These are phyloP conservation scores for Rhynchotus rufescens DNA, from an alignment of 2,797 vertebrate species.

Conservation along the genomic window DNA sequence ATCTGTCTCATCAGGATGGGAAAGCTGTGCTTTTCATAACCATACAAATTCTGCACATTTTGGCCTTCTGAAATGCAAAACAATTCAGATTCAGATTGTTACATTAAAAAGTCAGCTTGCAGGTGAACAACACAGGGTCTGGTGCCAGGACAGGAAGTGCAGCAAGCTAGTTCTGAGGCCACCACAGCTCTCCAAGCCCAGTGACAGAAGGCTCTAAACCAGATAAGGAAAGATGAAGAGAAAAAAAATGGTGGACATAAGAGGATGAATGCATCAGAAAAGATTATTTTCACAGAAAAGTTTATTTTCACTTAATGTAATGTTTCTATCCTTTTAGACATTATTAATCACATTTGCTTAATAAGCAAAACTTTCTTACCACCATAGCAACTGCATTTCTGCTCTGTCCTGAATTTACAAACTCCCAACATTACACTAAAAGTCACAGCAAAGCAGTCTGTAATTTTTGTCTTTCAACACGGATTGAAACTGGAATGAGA, in stretches of 20 bases:
- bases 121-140: background rate
- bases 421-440: background rate
- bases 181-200: background rate
- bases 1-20: conserved; percentile 13
- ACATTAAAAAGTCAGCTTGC: conserved; percentile 7
- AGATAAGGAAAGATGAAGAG: background rate
- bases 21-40: conserved; percentile 4
- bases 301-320: background rate
- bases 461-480: background rate
- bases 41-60: background rate
- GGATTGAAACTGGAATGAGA: background rate
- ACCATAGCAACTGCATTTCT: background rate
- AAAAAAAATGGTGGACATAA: background rate
- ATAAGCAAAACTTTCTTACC: background rate
- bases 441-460: background rate
- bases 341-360: background rate
- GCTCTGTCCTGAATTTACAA: background rate
- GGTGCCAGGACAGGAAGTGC: background rate
- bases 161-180: background rate
- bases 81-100: conserved; percentile 28
- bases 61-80: conserved; percentile 28
- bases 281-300: background rate
- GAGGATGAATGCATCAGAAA: background rate
- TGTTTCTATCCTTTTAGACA: background rate
- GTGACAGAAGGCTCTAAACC: background rate